Conservation (phyloP, 2,888 invertebrate genomes). For the Tanytarsus gracilentus region DNA sequence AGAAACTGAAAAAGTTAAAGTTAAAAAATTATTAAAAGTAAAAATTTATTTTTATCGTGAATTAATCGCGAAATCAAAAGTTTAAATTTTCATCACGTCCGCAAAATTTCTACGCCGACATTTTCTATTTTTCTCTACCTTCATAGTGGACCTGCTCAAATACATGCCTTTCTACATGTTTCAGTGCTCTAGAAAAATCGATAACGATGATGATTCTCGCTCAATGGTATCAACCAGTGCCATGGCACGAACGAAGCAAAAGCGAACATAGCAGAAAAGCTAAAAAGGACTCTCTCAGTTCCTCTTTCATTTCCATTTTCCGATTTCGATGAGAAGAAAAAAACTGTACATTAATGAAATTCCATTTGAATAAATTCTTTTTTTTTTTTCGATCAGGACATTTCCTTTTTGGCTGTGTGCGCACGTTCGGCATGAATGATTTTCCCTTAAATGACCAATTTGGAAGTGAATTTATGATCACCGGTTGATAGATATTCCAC, state of each 20-base stretch:
- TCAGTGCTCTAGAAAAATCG: conserved; percentile 12
- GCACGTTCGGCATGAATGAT: too few relatives aligned
- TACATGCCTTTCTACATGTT: not conserved
- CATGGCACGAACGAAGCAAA: conserved; percentile 4
- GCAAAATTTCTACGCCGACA: not conserved
- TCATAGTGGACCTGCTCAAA: conserved; percentile 24
- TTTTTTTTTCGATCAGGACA: too few relatives aligned
- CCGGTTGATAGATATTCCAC: too few relatives aligned
- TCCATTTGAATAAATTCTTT: not conserved
- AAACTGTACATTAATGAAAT: conserved; percentile 16
- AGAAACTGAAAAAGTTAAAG: too few relatives aligned
- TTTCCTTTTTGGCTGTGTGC: too few relatives aligned
- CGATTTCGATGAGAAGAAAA: not conserved
- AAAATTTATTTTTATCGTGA: too few relatives aligned
- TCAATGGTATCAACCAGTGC: not conserved
- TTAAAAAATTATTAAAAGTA: too few relatives aligned
- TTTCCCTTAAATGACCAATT: too few relatives aligned
- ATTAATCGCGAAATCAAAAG: not conserved
- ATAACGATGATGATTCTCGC: conserved; percentile 18
- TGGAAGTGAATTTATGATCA: too few relatives aligned
- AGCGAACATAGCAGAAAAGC: conserved; percentile 12
- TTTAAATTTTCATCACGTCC: not conserved
- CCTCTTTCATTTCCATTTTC: conserved; percentile 1
- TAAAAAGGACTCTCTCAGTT: too few relatives aligned
- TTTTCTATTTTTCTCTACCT: not conserved